Evolutionary conservation across 2,888 invertebrate species (phyloP).

Genomic region (Xestia ashworthii): DNA sequence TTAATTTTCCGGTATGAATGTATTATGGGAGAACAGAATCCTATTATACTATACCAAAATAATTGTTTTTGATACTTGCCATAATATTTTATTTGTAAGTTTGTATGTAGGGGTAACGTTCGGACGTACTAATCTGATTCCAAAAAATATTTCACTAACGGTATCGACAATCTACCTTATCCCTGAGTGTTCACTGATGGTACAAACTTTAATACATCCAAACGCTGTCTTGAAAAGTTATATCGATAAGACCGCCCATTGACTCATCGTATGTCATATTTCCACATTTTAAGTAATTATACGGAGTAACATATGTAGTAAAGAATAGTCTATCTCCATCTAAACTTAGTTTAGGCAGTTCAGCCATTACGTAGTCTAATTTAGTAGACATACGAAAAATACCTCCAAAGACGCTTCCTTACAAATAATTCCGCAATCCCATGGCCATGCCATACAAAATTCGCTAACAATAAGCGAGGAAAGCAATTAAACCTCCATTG

Average conservation of each 20-base stretch:
- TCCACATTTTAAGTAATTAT: background rate
- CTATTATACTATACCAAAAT: too few relatives aligned
- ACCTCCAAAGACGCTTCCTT: background rate
- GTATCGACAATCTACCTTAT: too few relatives aligned
- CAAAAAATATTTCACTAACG: too few relatives aligned
- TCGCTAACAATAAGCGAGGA: slow-evolving; percentile 48
- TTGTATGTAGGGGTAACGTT: too few relatives aligned
- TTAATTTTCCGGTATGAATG: slow-evolving; percentile 31
- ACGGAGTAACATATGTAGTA: background rate
- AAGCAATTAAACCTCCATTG: slow-evolving; percentile 59
- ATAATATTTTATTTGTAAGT: too few relatives aligned
- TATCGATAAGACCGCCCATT: background rate
- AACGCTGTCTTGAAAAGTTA: background rate
- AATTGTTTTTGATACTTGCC: too few relatives aligned
- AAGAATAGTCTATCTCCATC: background rate
- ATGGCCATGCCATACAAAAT: slow-evolving; percentile 39
- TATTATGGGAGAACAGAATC: background rate
- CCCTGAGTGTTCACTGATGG: too few relatives aligned
- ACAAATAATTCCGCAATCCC: slow-evolving; percentile 5
- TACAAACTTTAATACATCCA: too few relatives aligned
- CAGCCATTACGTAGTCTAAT: background rate
- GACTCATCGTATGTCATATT: background rate
- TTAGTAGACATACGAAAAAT: background rate
- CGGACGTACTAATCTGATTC: too few relatives aligned
- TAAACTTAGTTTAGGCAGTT: background rate